Evolutionary conservation across 2,797 vertebrate species (phyloP).

Genomic region (Labroides dimidiatus): DNA sequence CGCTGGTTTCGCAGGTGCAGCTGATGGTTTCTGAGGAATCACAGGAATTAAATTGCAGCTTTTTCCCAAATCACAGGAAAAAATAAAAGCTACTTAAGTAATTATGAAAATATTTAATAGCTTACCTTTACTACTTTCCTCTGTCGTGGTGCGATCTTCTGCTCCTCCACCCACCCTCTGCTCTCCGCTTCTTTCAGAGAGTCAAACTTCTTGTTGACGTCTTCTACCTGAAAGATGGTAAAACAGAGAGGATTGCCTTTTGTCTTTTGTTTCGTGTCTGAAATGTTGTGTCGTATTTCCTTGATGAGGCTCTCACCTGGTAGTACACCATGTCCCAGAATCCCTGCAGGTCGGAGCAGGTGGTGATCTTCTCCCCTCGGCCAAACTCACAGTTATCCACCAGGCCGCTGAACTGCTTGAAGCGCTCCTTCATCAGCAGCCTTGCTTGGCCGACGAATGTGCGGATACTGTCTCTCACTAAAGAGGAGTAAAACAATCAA

Average conservation of each 20-base stretch:
- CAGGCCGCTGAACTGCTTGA: constrained; percentile 92
- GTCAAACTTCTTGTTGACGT: constrained; percentile 91
- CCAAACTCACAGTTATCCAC: constrained; percentile 93
- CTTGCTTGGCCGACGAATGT: constrained; percentile 91
- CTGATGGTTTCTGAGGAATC: constrained; percentile 71
- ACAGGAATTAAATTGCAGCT: not conserved
- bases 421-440: constrained; percentile 92
- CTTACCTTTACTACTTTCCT: constrained; percentile 86
- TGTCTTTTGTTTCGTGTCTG: not conserved
- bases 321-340: constrained; percentile 98
- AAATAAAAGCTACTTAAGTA: no score
- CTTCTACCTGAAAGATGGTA: constrained; percentile 84
- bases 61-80: no score
- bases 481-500: not conserved
- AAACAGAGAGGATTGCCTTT: not conserved
- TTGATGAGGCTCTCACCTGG: constrained; percentile 83
- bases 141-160: constrained; percentile 65
- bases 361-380: constrained; percentile 90
- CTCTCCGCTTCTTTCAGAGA: constrained; percentile 87
- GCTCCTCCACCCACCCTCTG: constrained; percentile 86
- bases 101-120: no score
- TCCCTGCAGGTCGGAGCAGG: constrained; percentile 91
- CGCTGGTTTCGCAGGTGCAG: constrained; percentile 59
- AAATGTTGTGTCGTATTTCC: not conserved
- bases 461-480: constrained; percentile 91